phyloP scores from a whole-genome alignment of 2,888 invertebrate species.

The Steinernema hermaphroditum region DNA sequence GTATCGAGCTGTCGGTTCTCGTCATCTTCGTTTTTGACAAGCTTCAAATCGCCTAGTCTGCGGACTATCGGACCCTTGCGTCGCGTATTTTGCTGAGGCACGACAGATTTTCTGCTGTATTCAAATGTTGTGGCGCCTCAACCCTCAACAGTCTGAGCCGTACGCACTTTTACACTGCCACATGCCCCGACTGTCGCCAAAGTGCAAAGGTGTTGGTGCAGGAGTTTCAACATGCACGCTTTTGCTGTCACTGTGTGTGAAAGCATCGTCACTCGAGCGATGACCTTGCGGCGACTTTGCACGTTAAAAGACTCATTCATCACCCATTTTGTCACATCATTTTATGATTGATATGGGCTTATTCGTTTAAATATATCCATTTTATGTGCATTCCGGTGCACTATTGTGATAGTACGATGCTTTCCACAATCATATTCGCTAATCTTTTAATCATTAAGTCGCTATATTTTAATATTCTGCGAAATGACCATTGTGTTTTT shows the following conservation, averaged over 20 bases:
- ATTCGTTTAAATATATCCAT: no score
- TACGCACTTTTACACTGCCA: neutral
- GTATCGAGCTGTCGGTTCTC: neutral
- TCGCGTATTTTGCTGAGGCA: neutral
- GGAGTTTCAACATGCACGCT: neutral
- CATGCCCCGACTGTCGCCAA: neutral
- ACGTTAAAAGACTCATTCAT: constrained; percentile 1
- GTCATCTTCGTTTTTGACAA: neutral
- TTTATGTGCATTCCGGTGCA: no score
- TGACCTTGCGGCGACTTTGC: constrained; percentile 5
- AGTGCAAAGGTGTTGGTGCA: constrained; percentile 9
- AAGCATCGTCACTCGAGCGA: neutral
- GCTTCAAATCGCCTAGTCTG: neutral
- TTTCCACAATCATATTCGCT: no score
- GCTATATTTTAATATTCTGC: no score
- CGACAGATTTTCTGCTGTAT: neutral
- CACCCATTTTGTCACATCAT: constrained; percentile 24
- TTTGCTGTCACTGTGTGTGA: neutral
- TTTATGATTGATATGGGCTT: constrained; percentile 18
- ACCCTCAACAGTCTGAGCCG: neutral
- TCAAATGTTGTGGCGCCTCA: neutral
- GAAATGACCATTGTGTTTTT: no score
- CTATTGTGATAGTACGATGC: no score
- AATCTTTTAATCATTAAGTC: no score
- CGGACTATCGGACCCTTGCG: neutral